Evolutionary conservation across 2,797 vertebrate genomes (phyloP), one percentile per base, ranked within the genome.

Genomic region (Aotus griseimembra): DNA sequence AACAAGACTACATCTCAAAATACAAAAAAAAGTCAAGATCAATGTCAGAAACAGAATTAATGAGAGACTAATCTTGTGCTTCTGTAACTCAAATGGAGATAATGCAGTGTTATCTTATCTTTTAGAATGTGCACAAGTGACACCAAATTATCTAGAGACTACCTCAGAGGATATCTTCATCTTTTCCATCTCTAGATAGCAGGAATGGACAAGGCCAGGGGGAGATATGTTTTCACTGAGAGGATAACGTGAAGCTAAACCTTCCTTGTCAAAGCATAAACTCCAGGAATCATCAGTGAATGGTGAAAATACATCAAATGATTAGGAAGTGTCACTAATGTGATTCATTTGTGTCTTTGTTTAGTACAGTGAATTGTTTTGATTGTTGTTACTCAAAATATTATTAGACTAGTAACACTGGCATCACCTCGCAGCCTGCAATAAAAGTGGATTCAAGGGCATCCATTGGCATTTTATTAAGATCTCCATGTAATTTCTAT

Each of bases 1-100:
- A 55, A 55, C 52, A 55, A 22, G 52, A 55, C 52, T 55, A 22
- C 52, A 22, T 55, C 52, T 55, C 2, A 55, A 55, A 55, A 55
- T 20, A 55, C 9, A 22, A 55, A 55, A 75, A 10, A 77, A 46
- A 48, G 48, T 17, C 2, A 81, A 90, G n/a, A 55, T 61, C 7
- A 70, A 55, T 10, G 10, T 82, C n/a, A 33, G 39, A 86, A 72
- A 81, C 24, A 4, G 24, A 96, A 44, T 33, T 52, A 76, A 72
- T 14, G 15, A 15, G 67, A 26, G 1, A 1, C 7, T 64, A 61
- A 22, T 5, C 6, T 26, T 55, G 3, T 7, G 6, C 2, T 52
- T 79, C 33, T 26, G 28, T 13, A 55, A 2, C 10, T 26, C 39
- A 48, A 84, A 24, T 26, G 24, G 55, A 90, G 39, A 44, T 72